Percentiles rank a stretch among this genome's conserved stretches.
Evolutionary conservation across 1,140 invertebrate genomes (phyloP).

Genomic region (Ruditapes philippinarum): DNA sequence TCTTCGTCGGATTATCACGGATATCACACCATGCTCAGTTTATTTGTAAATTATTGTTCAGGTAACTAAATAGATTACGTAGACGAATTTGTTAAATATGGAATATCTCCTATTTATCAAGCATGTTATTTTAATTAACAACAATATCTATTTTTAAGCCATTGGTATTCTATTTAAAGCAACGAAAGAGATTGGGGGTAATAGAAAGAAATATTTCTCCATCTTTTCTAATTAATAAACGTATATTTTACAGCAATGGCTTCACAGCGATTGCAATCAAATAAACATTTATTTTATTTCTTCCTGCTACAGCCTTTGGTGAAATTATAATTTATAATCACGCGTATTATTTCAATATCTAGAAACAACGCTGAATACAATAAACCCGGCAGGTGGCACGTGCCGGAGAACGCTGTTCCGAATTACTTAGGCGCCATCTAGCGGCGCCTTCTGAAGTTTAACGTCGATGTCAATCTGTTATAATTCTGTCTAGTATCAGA

Average conservation of each 20-base stretch:
- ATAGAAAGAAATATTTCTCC: too few species aligned
- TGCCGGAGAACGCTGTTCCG: not conserved
- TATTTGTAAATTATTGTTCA: too few species aligned
- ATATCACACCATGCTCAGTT: too few species aligned
- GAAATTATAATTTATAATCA: not conserved
- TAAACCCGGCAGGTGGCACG: slow-evolving; percentile 29
- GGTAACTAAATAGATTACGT: too few species aligned
- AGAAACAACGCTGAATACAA: not conserved
- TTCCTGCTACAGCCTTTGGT: not conserved
- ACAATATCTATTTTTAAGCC: too few species aligned
- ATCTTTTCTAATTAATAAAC: not conserved
- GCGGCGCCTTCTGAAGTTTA: slow-evolving; percentile 9
- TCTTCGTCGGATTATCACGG: not conserved
- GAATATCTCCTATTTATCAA: too few species aligned
- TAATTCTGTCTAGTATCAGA: slow-evolving; percentile 4
- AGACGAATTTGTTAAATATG: too few species aligned
- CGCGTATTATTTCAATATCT: not conserved
- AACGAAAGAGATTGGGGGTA: too few species aligned
- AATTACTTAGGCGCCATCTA: slow-evolving; percentile 21
- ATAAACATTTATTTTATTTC: slow-evolving; percentile 10
- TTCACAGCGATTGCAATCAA: not conserved
- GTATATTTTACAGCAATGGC: not conserved
- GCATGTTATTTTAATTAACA: too few species aligned
- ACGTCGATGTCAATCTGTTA: slow-evolving; percentile 4
- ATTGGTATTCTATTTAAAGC: too few species aligned